Base-by-base conservation (phyloP, 2,113 vertebrate genomes). In the Oncorhynchus masou region DNA sequence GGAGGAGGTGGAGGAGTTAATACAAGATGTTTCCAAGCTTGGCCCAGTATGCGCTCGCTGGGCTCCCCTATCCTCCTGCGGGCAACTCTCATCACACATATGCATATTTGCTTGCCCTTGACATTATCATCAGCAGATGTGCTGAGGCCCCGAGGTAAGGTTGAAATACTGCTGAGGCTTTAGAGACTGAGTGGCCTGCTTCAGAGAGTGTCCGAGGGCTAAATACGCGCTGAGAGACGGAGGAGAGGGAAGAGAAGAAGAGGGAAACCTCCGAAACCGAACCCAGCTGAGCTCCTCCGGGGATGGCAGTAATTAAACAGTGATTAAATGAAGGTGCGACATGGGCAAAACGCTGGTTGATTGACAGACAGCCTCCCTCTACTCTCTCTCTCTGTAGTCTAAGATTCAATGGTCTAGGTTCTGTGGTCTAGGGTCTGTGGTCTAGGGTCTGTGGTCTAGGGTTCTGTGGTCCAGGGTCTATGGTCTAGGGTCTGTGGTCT, bases 261-360 rank as follows among this genome's bases (percentile, higher is more conserved):
- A 72, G 79, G 79, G 69, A 83, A 88, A 81, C 86, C 91, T 90
- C 88, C 79, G 88, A 87, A 88, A 90, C 88, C 81, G 84, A 88
- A 88, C 83, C 87, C 86, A 80, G 79, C 87, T 80, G 87, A 90
- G 89, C 84, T 54, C 90, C 91, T 84, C 87, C 20, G 79, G 91
- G 91, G 87, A 90, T 86, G 85, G 84, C 83, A 91, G 88, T 92
- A 93, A 93, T 93, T 93, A 93, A 93, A 91, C 89, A 92, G 90
- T 91, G 91, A 93, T 93, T 94, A 92, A 94, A 94, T 93, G 92
- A 92, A 92, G 89, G 89, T 86, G 88, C 88, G 86, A 93, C 83
- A 85, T 77, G 85, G 89, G 88, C 83, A 86, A 92, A 92, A 89
- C 48, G 74, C 84, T 70, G 86, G 77, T 87, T 91, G 91, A 92